Evolutionary conservation across 2,113 vertebrate species (phyloP), one percentile per base, ranked within the genome.

Genomic region (Oxyruncus cristatus): DNA sequence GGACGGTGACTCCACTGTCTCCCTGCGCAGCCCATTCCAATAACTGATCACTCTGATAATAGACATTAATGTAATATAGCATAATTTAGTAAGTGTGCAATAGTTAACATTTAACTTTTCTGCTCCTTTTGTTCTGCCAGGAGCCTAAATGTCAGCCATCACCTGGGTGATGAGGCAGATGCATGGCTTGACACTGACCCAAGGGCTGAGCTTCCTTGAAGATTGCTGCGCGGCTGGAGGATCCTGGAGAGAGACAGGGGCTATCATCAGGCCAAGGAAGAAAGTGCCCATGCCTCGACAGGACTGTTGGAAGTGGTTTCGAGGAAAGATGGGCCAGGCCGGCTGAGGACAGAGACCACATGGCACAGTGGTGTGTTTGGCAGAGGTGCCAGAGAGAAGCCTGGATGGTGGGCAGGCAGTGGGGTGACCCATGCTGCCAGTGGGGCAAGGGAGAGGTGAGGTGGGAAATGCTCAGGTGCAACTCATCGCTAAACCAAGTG

Each of bases 241-340:
- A 87, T 65, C 80, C 49, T 2, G 2, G 59, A 44, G 46, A 56
- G 35, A 86, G 35, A 6, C 1, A 1, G 5, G 42, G 37, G 19
- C 27, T 93, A 8, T 50, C 6, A 8, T 52, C 46, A 58, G 39
- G 14, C n/a, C 13, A 17, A 52, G 41, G 58, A 86, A 27, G 26
- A 50, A 79, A 59, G 18, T 10, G 10, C 9, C 52, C 0, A 0
- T 72, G 39, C 30, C 16, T 33, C 0, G 0, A 9, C 2, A 21
- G 32, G 16, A 42, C 14, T 74, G 59, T 46, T 81, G 46, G 46
- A 77, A 77, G 55, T 0, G 2, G 4, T 87, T 77, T 59, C 0
- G 1, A 65, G 55, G 61, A 55, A 88, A 63, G 37, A 49, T n/a
- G 63, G 42, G 12, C 39, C 32, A 47, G 44, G 42, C 49, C 19